Base-by-base conservation (phyloP, 2,113 vertebrate genomes). In the Tetraodon nigroviridis region DNA sequence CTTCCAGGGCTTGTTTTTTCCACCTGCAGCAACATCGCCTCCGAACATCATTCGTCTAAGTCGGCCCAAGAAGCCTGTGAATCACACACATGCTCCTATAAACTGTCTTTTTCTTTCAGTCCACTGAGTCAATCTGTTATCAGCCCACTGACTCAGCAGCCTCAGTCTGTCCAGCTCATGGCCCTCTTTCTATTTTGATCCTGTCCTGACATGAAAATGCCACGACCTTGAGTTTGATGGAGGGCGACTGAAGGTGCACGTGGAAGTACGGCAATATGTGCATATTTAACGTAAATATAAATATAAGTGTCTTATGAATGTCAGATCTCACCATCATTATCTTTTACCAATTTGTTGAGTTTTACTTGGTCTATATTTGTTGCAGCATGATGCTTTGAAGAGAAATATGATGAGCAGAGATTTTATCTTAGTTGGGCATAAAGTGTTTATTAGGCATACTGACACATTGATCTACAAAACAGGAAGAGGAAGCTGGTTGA, bases 121-220 rank as follows among this genome's bases (percentile, higher is more conserved):
- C 67, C 73, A 78, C 75, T 82, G 77, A 81, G 59, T 80, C 81
- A 84, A 77, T 71, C 73, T 42, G 68, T 78, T 81, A 79, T 87
- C 79, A 67, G 75, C 61, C 67, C 64, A 79, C 71, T 87, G 81
- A 87, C 69, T 87, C 83, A 85, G 58, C 61, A 75, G 84, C 80
- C 78, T 75, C 56, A 69, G 69, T 74, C 73, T 73, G 71, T 82
- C 67, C 64, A 74, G 81, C 81, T 85, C 78, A 70, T 80, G 75
- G 79, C 63, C 67, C 18, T 75, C 55, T 80, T 85, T 83, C 81
- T 85, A 87, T 85, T 85, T 85, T 70, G 61, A 74, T 73, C 73
- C 58, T 16, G 40, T 73, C 69, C 79, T 73, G 47, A 74, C 73
- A 79, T 70, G 71, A 79, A 87, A 77, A 82, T 79, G 81, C 51